Conservation (phyloP, 2,888 invertebrate genomes). For the Mythimna impura region DNA sequence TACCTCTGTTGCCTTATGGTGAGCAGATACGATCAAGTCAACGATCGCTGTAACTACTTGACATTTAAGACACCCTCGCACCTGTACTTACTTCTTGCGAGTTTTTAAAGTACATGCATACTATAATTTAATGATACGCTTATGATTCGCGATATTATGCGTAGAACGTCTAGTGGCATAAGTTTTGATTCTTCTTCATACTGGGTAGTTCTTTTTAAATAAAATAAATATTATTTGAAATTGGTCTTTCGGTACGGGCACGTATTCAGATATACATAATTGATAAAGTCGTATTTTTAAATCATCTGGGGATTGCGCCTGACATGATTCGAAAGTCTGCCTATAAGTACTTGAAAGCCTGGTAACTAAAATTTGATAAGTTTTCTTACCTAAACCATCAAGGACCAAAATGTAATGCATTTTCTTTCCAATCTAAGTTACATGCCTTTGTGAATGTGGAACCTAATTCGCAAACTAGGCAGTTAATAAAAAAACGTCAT, state of each 20-base stretch:
- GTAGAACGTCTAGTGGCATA: constrained; percentile 3
- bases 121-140: constrained; percentile 30
- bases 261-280: background rate
- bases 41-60: constrained; percentile 47
- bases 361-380: background rate
- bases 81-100: constrained; percentile 41
- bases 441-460: constrained; percentile 54
- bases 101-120: constrained; percentile 27
- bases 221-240: background rate
- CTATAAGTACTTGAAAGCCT: constrained; percentile 1
- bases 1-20: constrained; percentile 17
- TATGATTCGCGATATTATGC: constrained; percentile 13
- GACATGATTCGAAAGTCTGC: background rate
- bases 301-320: background rate
- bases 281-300: background rate
- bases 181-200: constrained; percentile 1
- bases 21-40: constrained; percentile 43
- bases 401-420: constrained; percentile 9
- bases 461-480: constrained; percentile 70
- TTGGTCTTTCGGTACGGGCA: constrained; percentile 13
- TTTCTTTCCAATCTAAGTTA: constrained; percentile 45
- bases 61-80: constrained; percentile 56
- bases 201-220: background rate
- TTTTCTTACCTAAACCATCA: constrained; percentile 13
- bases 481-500: constrained; percentile 73